Base-by-base conservation (phyloP, 2,797 vertebrate genomes). In the Denticeps clupeoides region DNA sequence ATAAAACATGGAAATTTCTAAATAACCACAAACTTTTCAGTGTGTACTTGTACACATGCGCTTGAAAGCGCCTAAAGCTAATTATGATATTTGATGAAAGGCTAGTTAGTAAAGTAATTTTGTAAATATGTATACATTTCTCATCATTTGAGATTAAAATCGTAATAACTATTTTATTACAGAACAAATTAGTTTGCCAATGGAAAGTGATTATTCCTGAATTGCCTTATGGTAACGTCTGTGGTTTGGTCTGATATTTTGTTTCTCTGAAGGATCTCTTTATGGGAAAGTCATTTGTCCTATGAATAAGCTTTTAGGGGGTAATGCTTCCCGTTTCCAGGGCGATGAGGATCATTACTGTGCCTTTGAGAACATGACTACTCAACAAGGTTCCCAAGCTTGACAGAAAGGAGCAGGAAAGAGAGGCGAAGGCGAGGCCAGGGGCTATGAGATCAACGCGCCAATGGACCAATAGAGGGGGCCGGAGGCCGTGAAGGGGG, bases 361-460 rank as follows among this genome's bases (percentile, higher is more conserved):
- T 65, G 65, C 60, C 59, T 72, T 65, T 64, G n/a, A 1, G 48
- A 50, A 55, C 49, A 58, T 48, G 28, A 64, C 61, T 67, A 65
- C 54, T 53, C 56, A 11, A 55, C 12, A 29, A 71, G 59, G 70
- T 82, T 80, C 71, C 68, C 78, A 75, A 72, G 70, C 45, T 59
- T 56, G 55, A 45, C 41, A 53, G 43, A 46, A 47, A 49, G 21
- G 9, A 47, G 53, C 16, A 23, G 41, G 16, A 46, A 48, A 63
- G 25, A 41, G 40, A 16, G 63, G 40, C 24, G 10, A 47, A 49
- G 49, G 59, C 63, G 41, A 65, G 25, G 41, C 11, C 22, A 52
- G 47, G 57, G 55, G 37, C 1, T 3, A 41, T 19, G 35, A 21
- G 16, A 21, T 19, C 33, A 37, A 33, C 37, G 33, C 37, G 15